These are phyloP conservation scores for Chelonia mydas DNA, from an alignment of 2,797 vertebrate species.

Conservation along the genomic window DNA sequence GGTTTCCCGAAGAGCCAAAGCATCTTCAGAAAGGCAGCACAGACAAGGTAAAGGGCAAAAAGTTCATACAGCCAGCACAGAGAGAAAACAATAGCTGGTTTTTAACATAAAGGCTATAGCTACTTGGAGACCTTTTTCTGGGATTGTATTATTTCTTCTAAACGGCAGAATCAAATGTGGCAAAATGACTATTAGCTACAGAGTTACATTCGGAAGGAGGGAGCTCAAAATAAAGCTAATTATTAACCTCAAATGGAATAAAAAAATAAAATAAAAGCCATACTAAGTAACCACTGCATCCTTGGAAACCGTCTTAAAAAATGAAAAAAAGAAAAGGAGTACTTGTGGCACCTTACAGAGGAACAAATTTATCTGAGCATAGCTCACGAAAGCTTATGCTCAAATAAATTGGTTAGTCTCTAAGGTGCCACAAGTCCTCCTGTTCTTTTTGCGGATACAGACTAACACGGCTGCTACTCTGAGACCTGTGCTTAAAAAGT, in stretches of 20 bases:
- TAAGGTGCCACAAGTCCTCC: too few relatives aligned
- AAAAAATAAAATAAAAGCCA: background rate
- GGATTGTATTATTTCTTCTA: background rate
- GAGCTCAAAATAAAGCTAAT: constrained; percentile 5
- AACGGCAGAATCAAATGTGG: background rate
- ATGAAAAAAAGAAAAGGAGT: too few relatives aligned
- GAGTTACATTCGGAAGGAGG: background rate
- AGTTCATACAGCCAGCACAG: background rate
- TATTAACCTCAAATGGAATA: background rate
- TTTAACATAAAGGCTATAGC: constrained; percentile 51
- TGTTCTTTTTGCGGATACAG: too few relatives aligned
- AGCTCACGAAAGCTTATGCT: too few relatives aligned
- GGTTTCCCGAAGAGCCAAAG: background rate
- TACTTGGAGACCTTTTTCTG: background rate
- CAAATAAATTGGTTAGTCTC: too few relatives aligned
- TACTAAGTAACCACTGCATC: background rate
- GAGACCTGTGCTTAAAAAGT: background rate
- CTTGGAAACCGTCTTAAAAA: background rate
- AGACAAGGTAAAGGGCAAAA: background rate
- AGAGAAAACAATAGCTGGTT: background rate
- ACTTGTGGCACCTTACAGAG: too few relatives aligned
- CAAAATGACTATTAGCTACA: background rate
- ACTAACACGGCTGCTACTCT: too few relatives aligned
- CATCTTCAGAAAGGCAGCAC: background rate
- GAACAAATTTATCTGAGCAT: too few relatives aligned